Evolutionary conservation across 1,140 invertebrate genomes (phyloP).

Genomic region (Leptinotarsa texana): DNA sequence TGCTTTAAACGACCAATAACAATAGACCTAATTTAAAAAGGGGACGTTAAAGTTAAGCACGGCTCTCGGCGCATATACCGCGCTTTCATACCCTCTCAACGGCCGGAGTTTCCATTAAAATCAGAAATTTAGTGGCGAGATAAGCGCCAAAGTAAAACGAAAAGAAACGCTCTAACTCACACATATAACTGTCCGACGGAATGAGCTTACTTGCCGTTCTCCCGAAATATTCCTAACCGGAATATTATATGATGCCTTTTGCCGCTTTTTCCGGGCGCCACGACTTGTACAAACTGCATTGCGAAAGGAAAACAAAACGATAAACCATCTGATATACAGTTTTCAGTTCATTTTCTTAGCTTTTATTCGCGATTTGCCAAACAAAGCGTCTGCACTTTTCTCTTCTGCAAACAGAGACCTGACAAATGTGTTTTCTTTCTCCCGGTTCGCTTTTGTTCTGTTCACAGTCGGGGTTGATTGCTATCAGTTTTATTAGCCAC

Average conservation of each 20-base stretch:
- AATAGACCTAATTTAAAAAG: conserved; percentile 52
- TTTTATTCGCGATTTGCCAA: conserved; percentile 48
- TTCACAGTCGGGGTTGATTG: not conserved
- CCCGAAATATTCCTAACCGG: conserved; percentile 47
- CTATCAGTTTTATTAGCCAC: not conserved
- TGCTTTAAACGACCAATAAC: conserved; percentile 50
- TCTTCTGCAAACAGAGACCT: conserved; percentile 40
- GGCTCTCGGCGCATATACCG: conserved; percentile 45
- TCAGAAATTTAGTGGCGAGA: conserved; percentile 54
- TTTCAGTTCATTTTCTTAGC: conserved; percentile 49
- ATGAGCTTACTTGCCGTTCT: conserved; percentile 51
- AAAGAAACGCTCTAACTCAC: conserved; percentile 54
- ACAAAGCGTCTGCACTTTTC: conserved; percentile 45
- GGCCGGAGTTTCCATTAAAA: conserved; percentile 50
- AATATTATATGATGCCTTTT: conserved; percentile 48
- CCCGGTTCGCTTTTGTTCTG: conserved; percentile 1
- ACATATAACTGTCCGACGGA: conserved; percentile 52
- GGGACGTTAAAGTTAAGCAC: conserved; percentile 47
- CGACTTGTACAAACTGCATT: conserved; percentile 42
- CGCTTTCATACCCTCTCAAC: conserved; percentile 30
- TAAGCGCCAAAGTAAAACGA: conserved; percentile 53
- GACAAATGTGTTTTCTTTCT: conserved; percentile 26
- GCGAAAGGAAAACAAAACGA: conserved; percentile 52
- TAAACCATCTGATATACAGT: conserved; percentile 49
- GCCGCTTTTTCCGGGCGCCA: conserved; percentile 43